These are phyloP conservation scores for Achlya flavicornis DNA, from an alignment of 2,888 invertebrate genomes.

Conservation along the genomic window DNA sequence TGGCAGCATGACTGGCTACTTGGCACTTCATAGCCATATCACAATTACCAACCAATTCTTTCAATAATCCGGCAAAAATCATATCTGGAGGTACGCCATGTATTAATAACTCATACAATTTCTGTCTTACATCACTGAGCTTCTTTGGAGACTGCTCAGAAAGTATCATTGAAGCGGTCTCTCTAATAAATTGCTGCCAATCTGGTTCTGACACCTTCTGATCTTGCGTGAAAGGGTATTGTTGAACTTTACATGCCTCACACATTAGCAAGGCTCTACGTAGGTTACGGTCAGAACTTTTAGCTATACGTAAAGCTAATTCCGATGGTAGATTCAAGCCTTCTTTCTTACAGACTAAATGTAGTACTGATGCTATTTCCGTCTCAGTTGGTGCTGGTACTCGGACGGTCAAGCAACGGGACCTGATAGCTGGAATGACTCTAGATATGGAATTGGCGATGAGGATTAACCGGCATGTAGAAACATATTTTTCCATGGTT, in stretches of 20 bases:
- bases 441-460: conserved; percentile 97
- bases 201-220: conserved; percentile 95
- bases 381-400: conserved; percentile 93
- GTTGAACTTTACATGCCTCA: conserved; percentile 96
- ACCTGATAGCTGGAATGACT: conserved; percentile 98
- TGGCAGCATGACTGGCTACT: conserved; percentile 93
- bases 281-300: conserved; percentile 93
- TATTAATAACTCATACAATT: conserved; percentile 95
- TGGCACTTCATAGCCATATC: conserved; percentile 94
- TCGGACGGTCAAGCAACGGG: conserved; percentile 96
- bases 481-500: conserved; percentile 99
- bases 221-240: conserved; percentile 92
- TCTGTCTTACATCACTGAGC: conserved; percentile 91
- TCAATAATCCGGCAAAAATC: conserved; percentile 94
- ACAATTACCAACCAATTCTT: conserved; percentile 94
- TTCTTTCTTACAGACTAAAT: conserved; percentile 91
- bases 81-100: conserved; percentile 97
- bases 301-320: conserved; percentile 90
- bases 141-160: conserved; percentile 94
- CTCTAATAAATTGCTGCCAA: conserved; percentile 94
- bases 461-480: conserved; percentile 96
- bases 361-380: conserved; percentile 88
- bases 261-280: conserved; percentile 96
- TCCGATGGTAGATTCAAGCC: conserved; percentile 89
- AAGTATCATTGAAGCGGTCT: conserved; percentile 93